Evolutionary conservation across 2,797 vertebrate species (phyloP), one percentile per base, ranked within the genome.

Genomic region (Cottoperca gobio): DNA sequence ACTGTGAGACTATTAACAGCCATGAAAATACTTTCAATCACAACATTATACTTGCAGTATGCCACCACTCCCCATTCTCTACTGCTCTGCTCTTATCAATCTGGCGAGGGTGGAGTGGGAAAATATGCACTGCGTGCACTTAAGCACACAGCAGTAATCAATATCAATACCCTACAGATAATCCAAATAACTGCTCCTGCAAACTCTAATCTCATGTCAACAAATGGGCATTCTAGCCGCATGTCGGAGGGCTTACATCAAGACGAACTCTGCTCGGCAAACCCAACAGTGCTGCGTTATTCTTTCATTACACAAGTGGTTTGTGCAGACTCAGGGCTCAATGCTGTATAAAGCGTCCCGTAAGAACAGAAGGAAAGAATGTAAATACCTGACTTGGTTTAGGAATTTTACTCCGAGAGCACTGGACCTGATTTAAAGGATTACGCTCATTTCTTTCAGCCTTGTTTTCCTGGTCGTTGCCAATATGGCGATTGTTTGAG

Each of bases 301-400:
- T 73, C 59, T 76, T 58, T 73, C 68, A 62, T 85, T 87, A 87
- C 58, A 68, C 50, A 83, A 86, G 73, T 23, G 50, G 40, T 67
- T 71, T 65, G 65, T 86, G 70, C 66, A 68, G 78, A 70, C 61
- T 46, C 21, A 43, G 2, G 48, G 53, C 33, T 81, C 49, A 50
- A 14, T 21, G 60, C 45, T 39, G 57, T 14, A 74, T 76, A 88
- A 89, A 84, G 84, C 49, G 55, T 79, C 52, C 60, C 8, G 48
- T 76, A 71, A 73, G 80, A 86, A 76, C 61, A 76, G 65, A 77
- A 49, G 40, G 64, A 50, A 87, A 78, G 86, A 91, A 90, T 84
- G 88, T 70, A 72, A 81, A 79, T 88, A 80, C 59, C 78, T 88
- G 88, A 92, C 86, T 86, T 58, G 87, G 84, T 84, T 92, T 90